These are phyloP conservation scores for Monoplex corrugatus DNA, from an alignment of 2,888 invertebrate genomes.

Conservation along the genomic window DNA sequence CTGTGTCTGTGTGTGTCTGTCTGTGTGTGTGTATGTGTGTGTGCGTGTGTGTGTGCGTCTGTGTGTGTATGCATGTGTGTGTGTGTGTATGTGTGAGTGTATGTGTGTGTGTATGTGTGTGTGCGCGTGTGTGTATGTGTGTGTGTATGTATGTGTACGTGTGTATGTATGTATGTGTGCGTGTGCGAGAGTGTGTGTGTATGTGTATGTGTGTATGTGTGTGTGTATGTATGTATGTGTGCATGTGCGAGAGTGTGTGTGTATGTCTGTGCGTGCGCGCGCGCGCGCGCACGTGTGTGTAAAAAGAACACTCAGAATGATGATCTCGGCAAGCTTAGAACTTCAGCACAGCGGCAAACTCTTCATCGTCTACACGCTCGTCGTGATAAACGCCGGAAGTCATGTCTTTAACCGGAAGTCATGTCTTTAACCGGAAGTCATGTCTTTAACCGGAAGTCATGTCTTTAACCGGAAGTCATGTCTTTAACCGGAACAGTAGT, in stretches of 20 bases:
- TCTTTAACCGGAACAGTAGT: too few species aligned
- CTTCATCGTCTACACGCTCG: neutral
- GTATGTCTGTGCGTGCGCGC: neutral
- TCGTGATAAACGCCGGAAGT: too few species aligned
- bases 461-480: too few species aligned
- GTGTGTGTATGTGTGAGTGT: conserved; percentile 12
- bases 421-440: too few species aligned
- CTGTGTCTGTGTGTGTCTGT: too few species aligned
- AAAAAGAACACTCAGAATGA: neutral
- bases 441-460: too few species aligned
- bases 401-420: too few species aligned
- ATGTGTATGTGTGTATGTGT: conserved; percentile 26
- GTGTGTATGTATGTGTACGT: conserved; percentile 3
- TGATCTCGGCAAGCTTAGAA: neutral
- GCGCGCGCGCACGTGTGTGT: neutral
- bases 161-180: neutral
- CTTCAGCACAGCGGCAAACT: neutral
- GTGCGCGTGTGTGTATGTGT: conserved; percentile 30
- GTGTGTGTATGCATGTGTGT: neutral
- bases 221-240: neutral
- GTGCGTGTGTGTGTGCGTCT: neutral
- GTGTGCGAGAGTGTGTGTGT: too few species aligned
- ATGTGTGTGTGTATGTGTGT: conserved; percentile 11
- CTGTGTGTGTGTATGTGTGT: neutral
- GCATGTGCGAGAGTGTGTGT: too few species aligned